Conservation (phyloP, 2,888 invertebrate genomes). For the Azorinus chamasolen region DNA sequence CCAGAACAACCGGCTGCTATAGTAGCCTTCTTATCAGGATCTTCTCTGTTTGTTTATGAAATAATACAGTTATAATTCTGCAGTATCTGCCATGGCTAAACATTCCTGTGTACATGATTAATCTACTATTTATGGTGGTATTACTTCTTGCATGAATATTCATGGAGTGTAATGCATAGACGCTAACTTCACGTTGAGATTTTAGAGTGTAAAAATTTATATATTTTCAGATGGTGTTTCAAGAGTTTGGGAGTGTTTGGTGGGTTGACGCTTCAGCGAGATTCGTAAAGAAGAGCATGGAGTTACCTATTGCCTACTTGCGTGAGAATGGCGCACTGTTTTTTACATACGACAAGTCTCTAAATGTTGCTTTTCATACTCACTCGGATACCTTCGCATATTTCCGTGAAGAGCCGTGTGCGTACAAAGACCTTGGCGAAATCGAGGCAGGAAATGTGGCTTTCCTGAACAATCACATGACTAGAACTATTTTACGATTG, state of each 20-base stretch:
- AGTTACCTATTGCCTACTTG: constrained; percentile 14
- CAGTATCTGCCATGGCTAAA: no score
- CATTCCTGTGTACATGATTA: no score
- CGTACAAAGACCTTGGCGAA: constrained; percentile 20
- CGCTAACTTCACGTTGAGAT: no score
- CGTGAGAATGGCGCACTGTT: constrained; percentile 19
- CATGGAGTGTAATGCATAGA: no score
- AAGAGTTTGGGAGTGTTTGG: constrained; percentile 37
- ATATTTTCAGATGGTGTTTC: constrained; percentile 24
- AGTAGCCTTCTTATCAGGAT: no score
- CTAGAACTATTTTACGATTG: constrained; percentile 5
- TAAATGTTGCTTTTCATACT: constrained; percentile 30
- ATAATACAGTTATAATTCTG: no score
- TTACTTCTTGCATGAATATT: no score
- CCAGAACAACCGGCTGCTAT: no score
- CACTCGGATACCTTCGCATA: constrained; percentile 19
- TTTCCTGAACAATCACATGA: constrained; percentile 6
- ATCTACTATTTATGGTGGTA: no score
- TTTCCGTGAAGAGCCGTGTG: constrained; percentile 37
- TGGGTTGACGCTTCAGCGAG: constrained; percentile 32
- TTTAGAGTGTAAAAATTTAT: neutral
- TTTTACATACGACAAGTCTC: constrained; percentile 24
- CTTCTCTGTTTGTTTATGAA: no score
- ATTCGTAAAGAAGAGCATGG: constrained; percentile 15
- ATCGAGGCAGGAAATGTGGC: constrained; percentile 31